Evolutionary conservation across 2,113 vertebrate genomes (phyloP), one percentile per base, ranked within the genome.

Genomic region (Zapus hudsonius): DNA sequence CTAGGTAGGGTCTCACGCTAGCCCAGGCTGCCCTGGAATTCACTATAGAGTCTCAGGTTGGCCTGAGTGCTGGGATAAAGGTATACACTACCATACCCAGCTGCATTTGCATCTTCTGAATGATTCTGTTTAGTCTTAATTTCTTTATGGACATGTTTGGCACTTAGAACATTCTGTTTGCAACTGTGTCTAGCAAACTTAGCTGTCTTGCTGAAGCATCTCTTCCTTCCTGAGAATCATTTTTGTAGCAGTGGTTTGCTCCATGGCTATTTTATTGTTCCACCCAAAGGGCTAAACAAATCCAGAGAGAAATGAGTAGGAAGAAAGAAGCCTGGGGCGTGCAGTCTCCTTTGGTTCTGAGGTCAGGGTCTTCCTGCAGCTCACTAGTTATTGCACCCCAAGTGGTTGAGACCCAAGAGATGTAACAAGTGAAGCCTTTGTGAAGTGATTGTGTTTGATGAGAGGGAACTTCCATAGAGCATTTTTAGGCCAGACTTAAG

Each of bases 91-190:
- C 47, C 47, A 47, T 12, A 12, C 47, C 47, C 47, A 12, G 47
- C 47, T 47, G 7, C 57, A 40, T 20, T 38, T 55, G 40, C 23
- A 38, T 22, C 67, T 74, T 86, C 75, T 55, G 75, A 66, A 29
- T 64, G 29, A 31, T 86, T 29, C 10, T 69, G 31, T 88, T 40
- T 57, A 66, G 79, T 15, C 42, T 73, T 17, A 31, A 29, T 93
- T 84, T 86, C 63, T 85, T 91, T 38, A 52, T 0, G 42, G 3
- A 2, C 15, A 13, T 67, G 8, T 69, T 82, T 15, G 36, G 42
- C 59, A 52, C n/a, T 63, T 36, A 61, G 69, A 78, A 67, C 72
- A 70, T 66, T 95, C 55, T 87, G 36, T 81, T 73, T 89, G 67
- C 19, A 38, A 20, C 31, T 75, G 29, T 80, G 1, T 66, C 7